Evolutionary conservation across 2,797 vertebrate species (phyloP), one percentile per base, ranked within the genome.

Genomic region (Lindbergichthys nudifrons): DNA sequence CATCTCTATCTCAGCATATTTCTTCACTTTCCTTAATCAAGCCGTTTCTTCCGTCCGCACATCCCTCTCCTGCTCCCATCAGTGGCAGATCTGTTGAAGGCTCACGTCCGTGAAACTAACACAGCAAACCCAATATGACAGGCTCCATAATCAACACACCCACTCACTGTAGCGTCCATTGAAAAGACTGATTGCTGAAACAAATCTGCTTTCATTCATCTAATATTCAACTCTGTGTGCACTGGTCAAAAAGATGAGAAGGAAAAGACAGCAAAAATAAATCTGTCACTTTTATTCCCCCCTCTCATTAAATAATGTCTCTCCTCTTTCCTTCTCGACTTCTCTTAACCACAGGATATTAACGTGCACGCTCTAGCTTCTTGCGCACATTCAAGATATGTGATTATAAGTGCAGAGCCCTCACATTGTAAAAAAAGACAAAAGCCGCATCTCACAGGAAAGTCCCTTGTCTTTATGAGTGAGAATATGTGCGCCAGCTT

Each of bases 151-250:
- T 90, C 85, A 93, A 82, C 88, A 84, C 76, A 51, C 74, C 60
- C 56, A 60, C 79, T 77, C 69, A 14, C 57, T 86, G 80, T 60
- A 53, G 63, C 50, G 15, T 81, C 82, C 73, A 41, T 79, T 59
- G 54, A 74, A 74, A 48, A 79, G 74, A 79, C 71, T 72, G 81
- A 88, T 87, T 82, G 63, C 72, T 26, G 32, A 81, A 73, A 86
- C 70, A 70, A 84, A 76, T 87, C 78, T 90, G 87, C 66, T 91
- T 92, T 86, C 79, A 53, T 87, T 91, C 84, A 89, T 71, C 57
- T 59, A 74, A 87, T 84, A 79, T 67, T 85, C 59, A 68, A 75
- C 82, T 77, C 53, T 65, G 77, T 10, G 50, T 82, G 71, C 64
- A 66, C 68, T 23, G 77, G 73, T 61, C 41, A 42, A 62, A 82